A percentile compares a stretch with the other conserved stretches of the same genome.
Conservation (phyloP, 2,888 invertebrate species). For the Phaedon cochleariae region DNA sequence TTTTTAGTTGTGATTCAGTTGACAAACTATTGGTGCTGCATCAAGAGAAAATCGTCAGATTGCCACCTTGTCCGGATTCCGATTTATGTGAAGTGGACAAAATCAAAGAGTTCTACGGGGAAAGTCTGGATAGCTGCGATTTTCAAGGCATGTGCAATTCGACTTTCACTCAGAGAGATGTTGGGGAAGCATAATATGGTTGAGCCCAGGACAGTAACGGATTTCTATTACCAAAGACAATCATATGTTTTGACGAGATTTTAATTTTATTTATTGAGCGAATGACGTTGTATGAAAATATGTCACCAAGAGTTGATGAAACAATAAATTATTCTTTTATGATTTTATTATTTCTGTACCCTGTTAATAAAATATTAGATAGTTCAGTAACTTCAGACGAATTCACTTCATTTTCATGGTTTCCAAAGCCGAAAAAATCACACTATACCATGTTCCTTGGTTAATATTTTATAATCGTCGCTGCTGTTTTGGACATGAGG, state of each 20-base stretch:
- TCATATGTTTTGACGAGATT: not conserved
- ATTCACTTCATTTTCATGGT: too few species aligned
- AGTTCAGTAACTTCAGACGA: too few species aligned
- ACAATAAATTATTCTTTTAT: too few species aligned
- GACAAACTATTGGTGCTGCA: constrained; percentile 73
- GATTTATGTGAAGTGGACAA: constrained; percentile 73
- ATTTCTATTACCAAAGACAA: not conserved
- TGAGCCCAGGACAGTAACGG: not conserved
- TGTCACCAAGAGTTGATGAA: not conserved
- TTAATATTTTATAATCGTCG: too few species aligned
- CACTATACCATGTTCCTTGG: too few species aligned
- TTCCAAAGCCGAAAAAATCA: too few species aligned
- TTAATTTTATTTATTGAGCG: not conserved
- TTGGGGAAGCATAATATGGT: not conserved
- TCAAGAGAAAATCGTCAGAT: constrained; percentile 75
- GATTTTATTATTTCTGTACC: too few species aligned
- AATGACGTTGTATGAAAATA: not conserved
- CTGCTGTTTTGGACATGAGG: too few species aligned
- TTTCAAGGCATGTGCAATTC: constrained; percentile 71
- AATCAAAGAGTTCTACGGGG: constrained; percentile 67
- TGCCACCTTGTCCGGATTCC: constrained; percentile 73
- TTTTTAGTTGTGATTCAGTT: constrained; percentile 57
- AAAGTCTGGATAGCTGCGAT: constrained; percentile 72
- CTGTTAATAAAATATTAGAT: too few species aligned
- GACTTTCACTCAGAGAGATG: not conserved